Percentiles rank a stretch among this genome's conserved stretches.
Conservation (phyloP, 2,888 invertebrate genomes). For the Drosophila imparisetae region DNA sequence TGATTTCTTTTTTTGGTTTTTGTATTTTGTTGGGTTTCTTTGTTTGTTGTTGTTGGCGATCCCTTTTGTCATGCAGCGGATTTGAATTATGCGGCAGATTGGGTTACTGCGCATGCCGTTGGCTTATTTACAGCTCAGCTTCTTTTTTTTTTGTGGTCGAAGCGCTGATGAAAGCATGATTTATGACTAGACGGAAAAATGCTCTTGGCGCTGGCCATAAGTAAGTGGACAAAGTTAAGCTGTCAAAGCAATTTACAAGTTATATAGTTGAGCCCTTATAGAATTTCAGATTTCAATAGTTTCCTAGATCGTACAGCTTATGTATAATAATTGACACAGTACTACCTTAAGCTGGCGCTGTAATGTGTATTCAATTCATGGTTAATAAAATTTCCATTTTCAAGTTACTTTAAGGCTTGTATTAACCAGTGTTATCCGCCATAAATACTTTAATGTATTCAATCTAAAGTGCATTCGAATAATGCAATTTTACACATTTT, state of each 20-base stretch:
- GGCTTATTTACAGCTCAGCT: conserved; percentile 62
- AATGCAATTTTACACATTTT: conserved; percentile 13
- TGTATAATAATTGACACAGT: neutral
- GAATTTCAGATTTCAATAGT: neutral
- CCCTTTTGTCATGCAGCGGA: conserved; percentile 47
- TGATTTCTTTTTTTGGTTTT: neutral
- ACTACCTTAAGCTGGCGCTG: neutral
- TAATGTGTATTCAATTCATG: neutral
- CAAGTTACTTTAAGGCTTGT: neutral
- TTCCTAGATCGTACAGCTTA: neutral
- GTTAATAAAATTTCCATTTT: neutral
- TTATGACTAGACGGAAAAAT: conserved; percentile 1
- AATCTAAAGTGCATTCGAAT: neutral
- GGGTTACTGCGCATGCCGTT: conserved; percentile 69
- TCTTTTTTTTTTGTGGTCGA: conserved; percentile 19
- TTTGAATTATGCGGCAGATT: conserved; percentile 75
- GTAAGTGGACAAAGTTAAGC: neutral
- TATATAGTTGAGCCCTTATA: neutral
- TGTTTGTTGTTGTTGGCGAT: conserved; percentile 15
- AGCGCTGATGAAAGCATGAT: conserved; percentile 39
- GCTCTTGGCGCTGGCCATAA: neutral
- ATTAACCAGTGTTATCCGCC: neutral
- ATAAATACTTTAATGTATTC: neutral
- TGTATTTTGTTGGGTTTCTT: conserved; percentile 5
- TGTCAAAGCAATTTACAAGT: conserved; percentile 13